phyloP scores from a whole-genome alignment of 2,113 vertebrate genomes.

The Oryzias celebensis region DNA sequence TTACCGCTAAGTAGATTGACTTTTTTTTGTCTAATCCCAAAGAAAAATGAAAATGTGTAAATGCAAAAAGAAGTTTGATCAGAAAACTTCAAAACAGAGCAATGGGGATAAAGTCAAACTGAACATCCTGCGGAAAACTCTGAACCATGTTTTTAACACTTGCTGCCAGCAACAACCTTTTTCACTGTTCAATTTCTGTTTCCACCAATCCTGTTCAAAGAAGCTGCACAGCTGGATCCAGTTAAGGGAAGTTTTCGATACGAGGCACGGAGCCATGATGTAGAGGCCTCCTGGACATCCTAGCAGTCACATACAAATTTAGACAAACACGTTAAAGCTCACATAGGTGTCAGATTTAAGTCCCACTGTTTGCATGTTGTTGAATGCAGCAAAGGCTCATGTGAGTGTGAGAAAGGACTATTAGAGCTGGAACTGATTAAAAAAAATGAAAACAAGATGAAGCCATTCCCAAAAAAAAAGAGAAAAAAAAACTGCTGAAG shows the following conservation, averaged over 20 bases:
- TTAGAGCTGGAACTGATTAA: neutral
- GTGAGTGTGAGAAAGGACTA: neutral
- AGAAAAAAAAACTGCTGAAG: neutral
- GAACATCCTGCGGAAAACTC: neutral
- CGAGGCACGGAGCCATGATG: neutral
- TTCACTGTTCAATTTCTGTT: neutral
- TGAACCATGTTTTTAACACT: constrained; percentile 3
- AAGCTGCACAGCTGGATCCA: constrained; percentile 21
- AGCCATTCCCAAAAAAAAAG: too few relatives aligned
- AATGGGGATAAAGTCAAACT: neutral
- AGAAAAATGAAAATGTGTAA: too few relatives aligned
- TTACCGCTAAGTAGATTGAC: too few relatives aligned
- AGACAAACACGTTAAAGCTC: neutral
- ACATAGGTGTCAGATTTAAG: neutral
- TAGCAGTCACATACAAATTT: neutral
- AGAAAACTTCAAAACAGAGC: too few relatives aligned
- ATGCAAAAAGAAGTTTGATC: too few relatives aligned
- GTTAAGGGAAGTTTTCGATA: neutral
- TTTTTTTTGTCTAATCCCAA: too few relatives aligned
- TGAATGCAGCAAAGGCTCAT: neutral
- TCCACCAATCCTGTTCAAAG: constrained; percentile 5
- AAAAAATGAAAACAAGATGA: neutral
- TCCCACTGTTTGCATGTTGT: neutral
- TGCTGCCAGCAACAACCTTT: constrained; percentile 1
- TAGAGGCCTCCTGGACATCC: neutral